Percentiles rank a stretch among this genome's conserved stretches.
Conservation (phyloP, 2,797 vertebrate species). For the Bradypus variegatus region DNA sequence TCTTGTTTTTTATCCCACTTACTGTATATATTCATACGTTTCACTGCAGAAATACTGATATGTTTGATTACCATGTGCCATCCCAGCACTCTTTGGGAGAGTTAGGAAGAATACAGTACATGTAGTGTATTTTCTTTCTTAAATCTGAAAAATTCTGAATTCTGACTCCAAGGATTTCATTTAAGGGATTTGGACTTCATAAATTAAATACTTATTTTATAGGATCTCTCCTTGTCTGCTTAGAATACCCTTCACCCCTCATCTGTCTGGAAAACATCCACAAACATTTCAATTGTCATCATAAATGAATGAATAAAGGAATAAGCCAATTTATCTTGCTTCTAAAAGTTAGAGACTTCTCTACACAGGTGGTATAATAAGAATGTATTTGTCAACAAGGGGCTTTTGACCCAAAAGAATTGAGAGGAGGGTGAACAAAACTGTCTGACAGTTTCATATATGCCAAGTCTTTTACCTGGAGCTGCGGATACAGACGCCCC, state of each 20-base stretch:
- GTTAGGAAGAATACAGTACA: neutral
- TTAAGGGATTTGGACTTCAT: neutral
- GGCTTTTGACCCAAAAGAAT: neutral
- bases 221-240: neutral
- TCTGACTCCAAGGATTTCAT: neutral
- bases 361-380: neutral
- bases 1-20: neutral
- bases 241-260: neutral
- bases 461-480: neutral
- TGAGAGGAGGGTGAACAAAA: neutral
- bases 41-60: neutral
- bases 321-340: neutral
- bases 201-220: neutral
- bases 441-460: neutral
- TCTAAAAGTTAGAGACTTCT: neutral
- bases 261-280: slow-evolving; percentile 10
- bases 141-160: slow-evolving; percentile 10
- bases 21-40: neutral
- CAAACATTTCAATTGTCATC: slow-evolving; percentile 18
- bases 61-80: neutral
- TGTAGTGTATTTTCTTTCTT: neutral
- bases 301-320: slow-evolving; percentile 14
- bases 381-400: neutral
- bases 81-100: neutral
- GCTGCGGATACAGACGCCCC: neutral